Base-by-base conservation (phyloP, 2,797 vertebrate genomes). In the Melanotaenia maccullochi region DNA sequence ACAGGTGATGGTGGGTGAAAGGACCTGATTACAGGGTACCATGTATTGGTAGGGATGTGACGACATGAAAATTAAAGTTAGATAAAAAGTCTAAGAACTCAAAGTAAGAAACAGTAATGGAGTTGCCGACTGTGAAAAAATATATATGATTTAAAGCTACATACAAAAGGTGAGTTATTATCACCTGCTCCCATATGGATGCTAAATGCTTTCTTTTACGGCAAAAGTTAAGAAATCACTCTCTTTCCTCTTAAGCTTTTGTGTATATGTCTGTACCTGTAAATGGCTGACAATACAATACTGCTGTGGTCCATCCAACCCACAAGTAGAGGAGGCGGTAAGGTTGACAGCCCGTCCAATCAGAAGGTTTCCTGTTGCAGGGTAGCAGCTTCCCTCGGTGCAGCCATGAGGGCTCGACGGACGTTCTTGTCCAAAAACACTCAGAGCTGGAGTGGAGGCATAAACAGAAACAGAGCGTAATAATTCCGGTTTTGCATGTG, bases 261-360 rank as follows among this genome's bases (percentile, higher is more conserved):
- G 20, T 30, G 24, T 30, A 57, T 30, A 36, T 35, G 40, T 58
- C 12, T 82, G 78, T 69, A 96, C 96, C 96, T 96, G 94, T 14
- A 96, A 92, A 68, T 97, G 95, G 87, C 96, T 97, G 88, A 96
- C 94, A 0, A 96, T 95, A 76, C 96, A 98, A 89, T 94, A 97
- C 5, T 88, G 89, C 74, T 97, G 92, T 0, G 93, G 93, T 4
- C 77, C 63, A 0, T 80, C 22, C 63, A 96, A 76, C 40, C 96
- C 96, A 0, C 95, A 97, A 2, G 96, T 96, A 36, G 96, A 97
- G 16, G 95, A 95, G 71, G 94, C 77, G 0, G 81, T 91, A 38
- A 97, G 88, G 73, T 87, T 95, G 65, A 88, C 59, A 1, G 90
- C 90, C 54, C 93, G 87, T n/a, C 94, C 96, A 79, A 97, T 94